Evolutionary conservation across 2,113 vertebrate genomes (phyloP).

Genomic region (Drymodes brunneopygia): DNA sequence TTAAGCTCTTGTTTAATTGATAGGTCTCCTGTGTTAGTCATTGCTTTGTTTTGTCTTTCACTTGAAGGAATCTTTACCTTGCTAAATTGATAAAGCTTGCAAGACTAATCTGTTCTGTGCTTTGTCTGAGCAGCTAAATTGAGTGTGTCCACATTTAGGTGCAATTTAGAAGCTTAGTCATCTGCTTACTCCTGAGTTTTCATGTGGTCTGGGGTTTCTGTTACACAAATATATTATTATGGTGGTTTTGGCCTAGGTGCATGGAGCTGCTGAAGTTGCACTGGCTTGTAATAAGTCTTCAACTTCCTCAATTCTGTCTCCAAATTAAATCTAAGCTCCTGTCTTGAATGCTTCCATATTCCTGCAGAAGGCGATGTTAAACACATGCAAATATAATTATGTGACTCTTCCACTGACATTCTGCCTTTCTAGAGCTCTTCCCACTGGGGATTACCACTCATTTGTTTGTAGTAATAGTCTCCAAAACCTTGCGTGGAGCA

Average conservation of each 20-base stretch:
- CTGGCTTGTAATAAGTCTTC: conserved; percentile 30
- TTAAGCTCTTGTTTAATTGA: not conserved
- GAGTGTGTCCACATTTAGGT: conserved; percentile 45
- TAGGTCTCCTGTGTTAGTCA: not conserved
- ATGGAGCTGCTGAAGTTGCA: conserved; percentile 19
- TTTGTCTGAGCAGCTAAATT: conserved; percentile 37
- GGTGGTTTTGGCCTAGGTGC: conserved; percentile 44
- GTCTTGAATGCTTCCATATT: not conserved
- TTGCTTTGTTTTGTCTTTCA: not conserved
- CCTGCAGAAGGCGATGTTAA: not conserved
- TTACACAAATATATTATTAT: conserved; percentile 48
- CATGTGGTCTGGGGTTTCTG: conserved; percentile 46
- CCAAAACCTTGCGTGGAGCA: not conserved
- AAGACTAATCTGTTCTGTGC: not conserved
- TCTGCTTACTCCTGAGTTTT: conserved; percentile 46
- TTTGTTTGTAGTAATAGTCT: not conserved
- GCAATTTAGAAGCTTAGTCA: conserved; percentile 42
- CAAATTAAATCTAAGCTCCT: conserved; percentile 20
- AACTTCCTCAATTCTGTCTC: conserved; percentile 41
- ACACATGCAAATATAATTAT: not conserved
- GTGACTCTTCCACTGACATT: not conserved
- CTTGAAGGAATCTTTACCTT: not conserved
- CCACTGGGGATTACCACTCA: not conserved
- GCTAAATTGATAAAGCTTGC: conserved; percentile 21
- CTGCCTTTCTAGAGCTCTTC: not conserved